phyloP scores from a whole-genome alignment of 2,113 vertebrate species.

The Chloropsis hardwickii region DNA sequence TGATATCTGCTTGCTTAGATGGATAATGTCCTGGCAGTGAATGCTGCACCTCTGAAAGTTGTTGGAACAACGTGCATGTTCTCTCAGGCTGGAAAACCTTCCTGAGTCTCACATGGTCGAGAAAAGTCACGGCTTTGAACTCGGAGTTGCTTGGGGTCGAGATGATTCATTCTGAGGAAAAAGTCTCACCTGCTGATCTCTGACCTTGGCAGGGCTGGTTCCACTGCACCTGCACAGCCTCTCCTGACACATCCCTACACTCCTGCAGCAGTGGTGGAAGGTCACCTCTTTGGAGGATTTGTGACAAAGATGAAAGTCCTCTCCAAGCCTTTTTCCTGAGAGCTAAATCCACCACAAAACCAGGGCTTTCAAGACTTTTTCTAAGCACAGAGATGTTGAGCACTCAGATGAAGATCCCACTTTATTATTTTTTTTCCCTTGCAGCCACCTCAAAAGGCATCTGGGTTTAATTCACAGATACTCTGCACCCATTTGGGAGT shows the following conservation, averaged over 20 bases:
- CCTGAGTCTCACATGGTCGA: not conserved
- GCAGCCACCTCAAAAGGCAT: not conserved
- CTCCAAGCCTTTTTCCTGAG: not conserved
- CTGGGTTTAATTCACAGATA: not conserved
- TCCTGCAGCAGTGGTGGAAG: not conserved
- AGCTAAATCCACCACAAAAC: constrained; percentile 28
- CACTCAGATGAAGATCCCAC: not conserved
- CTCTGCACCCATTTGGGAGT: not conserved
- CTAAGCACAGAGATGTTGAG: not conserved
- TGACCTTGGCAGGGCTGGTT: not conserved
- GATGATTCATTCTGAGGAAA: not conserved
- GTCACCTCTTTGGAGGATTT: not conserved
- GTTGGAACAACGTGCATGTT: not conserved
- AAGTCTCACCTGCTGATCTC: not conserved
- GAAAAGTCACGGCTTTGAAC: not conserved
- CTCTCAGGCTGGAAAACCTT: not conserved
- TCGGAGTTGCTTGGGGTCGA: not conserved
- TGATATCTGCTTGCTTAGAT: not conserved
- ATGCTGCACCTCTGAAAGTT: not conserved
- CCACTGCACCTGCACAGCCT: not conserved
- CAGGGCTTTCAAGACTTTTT: not conserved
- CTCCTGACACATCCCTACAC: too few species aligned
- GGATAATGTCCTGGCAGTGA: not conserved
- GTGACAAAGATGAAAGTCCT: not conserved
- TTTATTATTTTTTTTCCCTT: not conserved